Conservation (phyloP, 2,797 vertebrate species). For the Simalia tracyae region DNA sequence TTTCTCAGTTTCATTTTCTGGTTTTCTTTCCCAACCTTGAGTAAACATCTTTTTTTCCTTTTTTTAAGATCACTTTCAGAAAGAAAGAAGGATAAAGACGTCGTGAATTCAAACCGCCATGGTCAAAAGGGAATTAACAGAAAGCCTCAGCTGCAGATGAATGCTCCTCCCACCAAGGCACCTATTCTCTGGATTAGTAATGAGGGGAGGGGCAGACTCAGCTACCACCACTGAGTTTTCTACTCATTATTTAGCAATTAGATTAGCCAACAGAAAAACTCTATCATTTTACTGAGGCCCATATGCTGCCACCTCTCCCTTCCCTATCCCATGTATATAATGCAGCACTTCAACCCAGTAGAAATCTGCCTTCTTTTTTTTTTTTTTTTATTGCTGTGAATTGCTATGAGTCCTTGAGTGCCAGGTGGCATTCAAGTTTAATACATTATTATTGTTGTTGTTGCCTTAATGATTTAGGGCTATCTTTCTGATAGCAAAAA, state of each 20-base stretch:
- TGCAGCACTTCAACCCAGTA: too few species aligned
- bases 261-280: not conserved
- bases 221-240: not conserved
- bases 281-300: not conserved
- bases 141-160: not conserved
- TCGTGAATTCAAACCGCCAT: not conserved
- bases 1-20: constrained; percentile 1
- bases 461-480: not conserved
- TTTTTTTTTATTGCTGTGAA: too few species aligned
- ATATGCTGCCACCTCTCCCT: not conserved
- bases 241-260: not conserved
- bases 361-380: too few species aligned
- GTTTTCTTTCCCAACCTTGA: not conserved
- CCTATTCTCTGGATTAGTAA: not conserved
- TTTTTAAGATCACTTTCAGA: not conserved
- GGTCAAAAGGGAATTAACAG: not conserved
- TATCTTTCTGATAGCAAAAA: not conserved
- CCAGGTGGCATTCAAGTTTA: too few species aligned
- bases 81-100: not conserved
- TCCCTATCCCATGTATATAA: too few species aligned
- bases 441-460: too few species aligned
- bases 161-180: not conserved
- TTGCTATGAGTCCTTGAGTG: too few species aligned
- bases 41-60: not conserved
- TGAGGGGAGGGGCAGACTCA: not conserved